Percentiles rank a stretch among this genome's conserved stretches.
These are phyloP conservation scores for Pemphigus obesinymphae DNA, from an alignment of 1,140 invertebrate species.

Conservation along the genomic window DNA sequence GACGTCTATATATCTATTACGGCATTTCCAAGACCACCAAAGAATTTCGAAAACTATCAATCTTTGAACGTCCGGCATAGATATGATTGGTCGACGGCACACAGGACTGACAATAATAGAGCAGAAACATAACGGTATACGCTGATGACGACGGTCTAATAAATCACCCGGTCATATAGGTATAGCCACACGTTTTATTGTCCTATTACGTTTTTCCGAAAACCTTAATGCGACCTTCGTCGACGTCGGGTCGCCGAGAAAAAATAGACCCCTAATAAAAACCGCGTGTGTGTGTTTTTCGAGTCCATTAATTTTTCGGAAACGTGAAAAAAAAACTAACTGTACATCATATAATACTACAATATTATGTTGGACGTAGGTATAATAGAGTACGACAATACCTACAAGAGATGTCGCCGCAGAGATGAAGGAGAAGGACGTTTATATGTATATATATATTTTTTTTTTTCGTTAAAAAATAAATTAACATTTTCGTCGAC, in stretches of 20 bases:
- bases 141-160: neutral
- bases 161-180: neutral
- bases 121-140: neutral
- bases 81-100: neutral
- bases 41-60: slow-evolving; percentile 4
- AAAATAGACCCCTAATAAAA: neutral
- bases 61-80: neutral
- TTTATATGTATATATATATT: too few relatives aligned
- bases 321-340: neutral
- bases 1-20: neutral
- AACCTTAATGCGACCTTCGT: neutral
- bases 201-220: neutral
- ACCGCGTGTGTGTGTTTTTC: neutral
- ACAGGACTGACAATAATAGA: neutral
- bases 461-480: neutral
- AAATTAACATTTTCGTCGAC: slow-evolving; percentile 22
- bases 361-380: neutral
- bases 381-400: neutral
- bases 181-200: neutral
- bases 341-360: neutral
- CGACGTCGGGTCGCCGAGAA: neutral
- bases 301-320: neutral
- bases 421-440: neutral
- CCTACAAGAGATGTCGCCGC: neutral
- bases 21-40: neutral